Evolutionary conservation across 2,113 vertebrate species (phyloP).

Genomic region (Sakesphorus luctuosus): DNA sequence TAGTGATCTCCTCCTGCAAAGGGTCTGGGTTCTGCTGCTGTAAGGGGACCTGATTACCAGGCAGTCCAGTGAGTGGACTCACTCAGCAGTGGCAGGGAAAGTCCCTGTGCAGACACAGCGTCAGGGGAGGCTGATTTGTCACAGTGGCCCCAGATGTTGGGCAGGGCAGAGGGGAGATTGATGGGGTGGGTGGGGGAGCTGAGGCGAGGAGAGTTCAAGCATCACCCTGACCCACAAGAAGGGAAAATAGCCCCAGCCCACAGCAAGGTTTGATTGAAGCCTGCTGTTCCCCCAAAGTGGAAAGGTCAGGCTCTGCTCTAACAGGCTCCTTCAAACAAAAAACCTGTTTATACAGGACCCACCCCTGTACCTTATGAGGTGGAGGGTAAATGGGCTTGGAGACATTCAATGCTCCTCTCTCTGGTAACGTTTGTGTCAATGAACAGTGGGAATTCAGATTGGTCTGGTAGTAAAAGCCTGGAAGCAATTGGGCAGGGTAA

Average conservation of each 20-base stretch:
- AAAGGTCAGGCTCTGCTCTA: constrained; percentile 53
- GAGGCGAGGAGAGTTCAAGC: constrained; percentile 59
- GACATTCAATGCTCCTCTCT: not conserved
- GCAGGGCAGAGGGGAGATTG: constrained; percentile 42
- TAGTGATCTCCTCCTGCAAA: not conserved
- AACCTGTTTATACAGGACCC: constrained; percentile 45
- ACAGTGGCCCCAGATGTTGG: not conserved
- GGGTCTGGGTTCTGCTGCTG: not conserved
- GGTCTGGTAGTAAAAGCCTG: not conserved
- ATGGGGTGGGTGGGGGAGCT: constrained; percentile 49
- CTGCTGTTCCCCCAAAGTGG: constrained; percentile 12
- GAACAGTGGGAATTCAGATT: not conserved
- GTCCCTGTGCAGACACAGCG: not conserved
- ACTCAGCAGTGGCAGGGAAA: not conserved
- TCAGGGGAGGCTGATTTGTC: not conserved
- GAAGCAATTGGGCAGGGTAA: not conserved
- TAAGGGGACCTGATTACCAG: not conserved
- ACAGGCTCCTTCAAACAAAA: constrained; percentile 10
- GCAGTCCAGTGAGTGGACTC: not conserved
- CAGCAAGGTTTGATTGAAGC: constrained; percentile 40
- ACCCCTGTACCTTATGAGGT: constrained; percentile 29
- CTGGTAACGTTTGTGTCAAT: not conserved
- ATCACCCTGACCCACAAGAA: not conserved
- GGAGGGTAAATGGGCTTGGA: not conserved
- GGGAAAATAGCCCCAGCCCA: constrained; percentile 12